A percentile compares a stretch with the other conserved stretches of the same genome.
These are phyloP conservation scores for Colossoma macropomum DNA, from an alignment of 2,113 vertebrate genomes.

Conservation along the genomic window DNA sequence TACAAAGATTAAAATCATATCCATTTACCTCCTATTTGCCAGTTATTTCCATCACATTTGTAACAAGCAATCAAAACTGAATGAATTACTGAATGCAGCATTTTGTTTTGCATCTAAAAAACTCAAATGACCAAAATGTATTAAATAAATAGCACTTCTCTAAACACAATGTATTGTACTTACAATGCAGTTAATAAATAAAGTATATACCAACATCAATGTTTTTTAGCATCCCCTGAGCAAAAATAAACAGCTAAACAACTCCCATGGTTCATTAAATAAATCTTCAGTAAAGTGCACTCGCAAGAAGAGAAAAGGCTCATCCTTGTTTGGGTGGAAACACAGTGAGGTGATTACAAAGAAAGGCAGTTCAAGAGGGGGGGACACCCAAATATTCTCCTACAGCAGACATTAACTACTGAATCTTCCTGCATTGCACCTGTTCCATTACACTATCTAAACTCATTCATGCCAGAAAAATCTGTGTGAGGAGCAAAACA, in stretches of 20 bases:
- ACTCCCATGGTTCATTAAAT: constrained; percentile 22
- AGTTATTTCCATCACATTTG: constrained; percentile 36
- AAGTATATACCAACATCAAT: constrained; percentile 37
- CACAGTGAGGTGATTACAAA: constrained; percentile 28
- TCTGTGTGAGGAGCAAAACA: not conserved
- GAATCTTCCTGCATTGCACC: constrained; percentile 39
- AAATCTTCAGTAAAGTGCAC: constrained; percentile 42
- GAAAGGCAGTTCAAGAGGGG: constrained; percentile 17
- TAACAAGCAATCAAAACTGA: constrained; percentile 37
- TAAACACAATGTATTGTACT: constrained; percentile 43
- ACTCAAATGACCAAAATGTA: constrained; percentile 11
- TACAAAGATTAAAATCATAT: constrained; percentile 57
- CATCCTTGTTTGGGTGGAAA: constrained; percentile 27
- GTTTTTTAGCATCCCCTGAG: constrained; percentile 34
- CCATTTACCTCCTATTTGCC: constrained; percentile 28
- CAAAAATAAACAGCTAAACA: constrained; percentile 46
- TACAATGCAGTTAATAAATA: constrained; percentile 54
- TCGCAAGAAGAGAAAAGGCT: constrained; percentile 38
- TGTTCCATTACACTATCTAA: not conserved
- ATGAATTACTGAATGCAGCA: constrained; percentile 12
- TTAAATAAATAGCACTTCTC: constrained; percentile 44
- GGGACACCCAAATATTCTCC: not conserved
- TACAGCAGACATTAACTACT: constrained; percentile 10
- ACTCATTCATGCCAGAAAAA: not conserved
- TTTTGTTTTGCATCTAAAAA: constrained; percentile 19